A percentile compares a stretch with the other conserved stretches of the same genome.
Conservation (phyloP, 1,140 invertebrate species). For the Scaptomyza graminum region DNA sequence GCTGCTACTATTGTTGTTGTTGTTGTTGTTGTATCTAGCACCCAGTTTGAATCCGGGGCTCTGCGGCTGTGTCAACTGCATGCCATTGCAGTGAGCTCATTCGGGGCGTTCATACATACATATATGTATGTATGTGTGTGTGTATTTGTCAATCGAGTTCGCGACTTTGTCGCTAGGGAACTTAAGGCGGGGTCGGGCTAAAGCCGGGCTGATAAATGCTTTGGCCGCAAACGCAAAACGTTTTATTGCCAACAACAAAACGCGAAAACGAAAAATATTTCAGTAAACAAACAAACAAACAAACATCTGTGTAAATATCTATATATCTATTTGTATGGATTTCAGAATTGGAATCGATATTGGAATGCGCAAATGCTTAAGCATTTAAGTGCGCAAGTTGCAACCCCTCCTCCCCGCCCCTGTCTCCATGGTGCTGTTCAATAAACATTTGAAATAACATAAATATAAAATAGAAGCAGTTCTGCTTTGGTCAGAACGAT, state of each 20-base stretch:
- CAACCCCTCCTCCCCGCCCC: too few species aligned
- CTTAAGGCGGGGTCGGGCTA: not conserved
- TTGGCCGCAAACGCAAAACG: slow-evolving; percentile 54
- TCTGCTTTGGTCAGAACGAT: not conserved
- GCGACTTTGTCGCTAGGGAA: slow-evolving; percentile 57
- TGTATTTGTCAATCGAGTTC: slow-evolving; percentile 71
- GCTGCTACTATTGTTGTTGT: not conserved
- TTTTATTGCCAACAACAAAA: slow-evolving; percentile 64
- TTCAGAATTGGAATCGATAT: slow-evolving; percentile 58
- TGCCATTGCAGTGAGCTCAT: slow-evolving; percentile 79
- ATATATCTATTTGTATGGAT: slow-evolving; percentile 41
- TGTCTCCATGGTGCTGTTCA: slow-evolving; percentile 18
- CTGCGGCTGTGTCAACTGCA: slow-evolving; percentile 63
- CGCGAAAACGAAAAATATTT: slow-evolving; percentile 49
- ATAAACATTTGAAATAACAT: slow-evolving; percentile 54
- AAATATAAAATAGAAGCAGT: slow-evolving; percentile 2
- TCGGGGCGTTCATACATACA: slow-evolving; percentile 41
- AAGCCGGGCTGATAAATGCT: slow-evolving; percentile 56
- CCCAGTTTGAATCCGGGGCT: slow-evolving; percentile 17
- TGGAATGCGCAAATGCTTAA: slow-evolving; percentile 40
- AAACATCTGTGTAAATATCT: slow-evolving; percentile 20
- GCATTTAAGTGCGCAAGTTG: slow-evolving; percentile 25
- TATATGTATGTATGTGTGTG: slow-evolving; percentile 27
- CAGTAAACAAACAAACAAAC: not conserved
- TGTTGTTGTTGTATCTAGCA: slow-evolving; percentile 1